phyloP scores from a whole-genome alignment of 2,888 invertebrate genomes.

The Rhingia campestris region DNA sequence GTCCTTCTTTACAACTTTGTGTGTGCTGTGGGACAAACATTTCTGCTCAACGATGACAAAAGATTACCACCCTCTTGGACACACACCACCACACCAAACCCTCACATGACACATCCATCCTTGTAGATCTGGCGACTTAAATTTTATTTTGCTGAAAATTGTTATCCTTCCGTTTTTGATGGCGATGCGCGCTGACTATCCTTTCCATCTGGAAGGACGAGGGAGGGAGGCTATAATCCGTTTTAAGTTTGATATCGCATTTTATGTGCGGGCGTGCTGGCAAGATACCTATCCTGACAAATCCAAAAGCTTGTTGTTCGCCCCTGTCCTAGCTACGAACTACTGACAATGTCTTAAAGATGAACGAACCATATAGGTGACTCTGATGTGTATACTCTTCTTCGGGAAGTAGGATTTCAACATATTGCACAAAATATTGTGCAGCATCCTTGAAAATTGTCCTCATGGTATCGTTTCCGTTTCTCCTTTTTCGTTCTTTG shows the following conservation, averaged over 20 bases:
- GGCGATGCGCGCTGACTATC: slow-evolving; percentile 12
- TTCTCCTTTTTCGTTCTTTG: slow-evolving; percentile 18
- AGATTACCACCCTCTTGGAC: slow-evolving; percentile 49
- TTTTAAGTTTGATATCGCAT: slow-evolving; percentile 74
- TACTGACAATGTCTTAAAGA: slow-evolving; percentile 66
- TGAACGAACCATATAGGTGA: not conserved
- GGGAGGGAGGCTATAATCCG: slow-evolving; percentile 59
- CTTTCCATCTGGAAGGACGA: slow-evolving; percentile 53
- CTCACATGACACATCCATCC: slow-evolving; percentile 7
- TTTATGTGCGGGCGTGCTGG: slow-evolving; percentile 69
- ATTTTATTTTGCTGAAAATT: slow-evolving; percentile 71
- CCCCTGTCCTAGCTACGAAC: slow-evolving; percentile 29
- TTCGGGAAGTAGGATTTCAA: slow-evolving; percentile 44
- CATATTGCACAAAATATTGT: slow-evolving; percentile 72
- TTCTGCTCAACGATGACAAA: slow-evolving; percentile 66
- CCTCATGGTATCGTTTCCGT: slow-evolving; percentile 36
- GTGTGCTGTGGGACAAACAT: slow-evolving; percentile 67
- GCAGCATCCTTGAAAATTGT: slow-evolving; percentile 72
- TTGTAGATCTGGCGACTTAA: slow-evolving; percentile 27
- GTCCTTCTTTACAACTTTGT: slow-evolving; percentile 38
- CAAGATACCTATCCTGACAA: slow-evolving; percentile 45
- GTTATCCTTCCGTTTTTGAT: slow-evolving; percentile 68
- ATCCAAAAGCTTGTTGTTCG: slow-evolving; percentile 44
- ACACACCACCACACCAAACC: not conserved
- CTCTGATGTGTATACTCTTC: no score